Evolutionary conservation across 1,140 invertebrate genomes (phyloP).

Genomic region (Harpegnathos saltator): DNA sequence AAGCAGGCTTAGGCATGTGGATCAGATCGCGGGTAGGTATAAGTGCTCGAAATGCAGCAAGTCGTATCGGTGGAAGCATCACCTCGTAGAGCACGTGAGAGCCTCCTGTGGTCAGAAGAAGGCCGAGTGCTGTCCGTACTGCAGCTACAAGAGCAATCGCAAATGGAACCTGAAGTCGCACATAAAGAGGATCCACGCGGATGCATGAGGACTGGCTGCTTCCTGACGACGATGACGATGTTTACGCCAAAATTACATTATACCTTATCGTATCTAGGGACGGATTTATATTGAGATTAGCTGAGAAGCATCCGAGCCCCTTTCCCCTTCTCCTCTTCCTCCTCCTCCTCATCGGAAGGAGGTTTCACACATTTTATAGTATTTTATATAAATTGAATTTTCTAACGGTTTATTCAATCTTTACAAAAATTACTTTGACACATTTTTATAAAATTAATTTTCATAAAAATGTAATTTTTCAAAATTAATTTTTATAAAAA

Average conservation of each 20-base stretch:
- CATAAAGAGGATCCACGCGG: constrained; percentile 79
- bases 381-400: too few relatives aligned
- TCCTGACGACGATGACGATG: not conserved
- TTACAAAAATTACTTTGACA: too few relatives aligned
- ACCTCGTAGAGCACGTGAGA: constrained; percentile 84
- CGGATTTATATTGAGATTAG: too few relatives aligned
- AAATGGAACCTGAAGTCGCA: constrained; percentile 85
- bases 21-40: constrained; percentile 56
- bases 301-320: too few relatives aligned
- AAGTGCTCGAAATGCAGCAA: constrained; percentile 82
- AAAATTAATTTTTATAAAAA: too few relatives aligned
- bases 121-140: constrained; percentile 84
- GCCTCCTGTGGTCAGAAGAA: constrained; percentile 84
- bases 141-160: constrained; percentile 83
- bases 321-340: too few relatives aligned
- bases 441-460: too few relatives aligned
- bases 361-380: too few relatives aligned
- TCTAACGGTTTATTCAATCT: too few relatives aligned
- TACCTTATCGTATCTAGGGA: not conserved
- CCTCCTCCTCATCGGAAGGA: too few relatives aligned
- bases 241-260: not conserved
- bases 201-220: constrained; percentile 1
- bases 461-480: too few relatives aligned
- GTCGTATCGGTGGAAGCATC: constrained; percentile 82
- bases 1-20: constrained; percentile 32